Conservation (phyloP, 2,797 vertebrate species). For the Channallabes apus region DNA sequence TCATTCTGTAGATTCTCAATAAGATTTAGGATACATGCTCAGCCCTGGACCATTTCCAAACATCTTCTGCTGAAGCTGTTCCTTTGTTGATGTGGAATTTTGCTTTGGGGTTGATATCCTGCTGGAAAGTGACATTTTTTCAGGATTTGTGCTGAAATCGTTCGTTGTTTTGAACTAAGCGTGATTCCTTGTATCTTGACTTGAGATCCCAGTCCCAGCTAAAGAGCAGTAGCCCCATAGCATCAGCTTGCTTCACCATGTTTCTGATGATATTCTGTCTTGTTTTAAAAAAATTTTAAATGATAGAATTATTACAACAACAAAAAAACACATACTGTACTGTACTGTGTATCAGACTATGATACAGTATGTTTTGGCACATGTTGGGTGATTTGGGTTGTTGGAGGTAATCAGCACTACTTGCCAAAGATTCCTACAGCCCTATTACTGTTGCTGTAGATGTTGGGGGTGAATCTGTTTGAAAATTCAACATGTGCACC, state of each 20-base stretch:
- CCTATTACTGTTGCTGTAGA: not conserved
- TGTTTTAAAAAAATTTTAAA: not conserved
- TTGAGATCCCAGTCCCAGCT: not conserved
- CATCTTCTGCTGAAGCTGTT: not conserved
- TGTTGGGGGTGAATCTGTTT: not conserved
- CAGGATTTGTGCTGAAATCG: not conserved
- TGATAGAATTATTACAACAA: not conserved
- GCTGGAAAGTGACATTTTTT: not conserved
- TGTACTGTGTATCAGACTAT: not conserved
- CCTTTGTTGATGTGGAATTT: not conserved
- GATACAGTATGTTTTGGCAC: not conserved
- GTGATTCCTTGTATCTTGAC: not conserved
- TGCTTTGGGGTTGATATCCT: not conserved
- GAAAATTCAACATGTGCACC: too few relatives aligned
- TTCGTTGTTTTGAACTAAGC: not conserved
- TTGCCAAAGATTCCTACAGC: not conserved
- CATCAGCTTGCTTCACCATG: not conserved
- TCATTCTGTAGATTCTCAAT: not conserved
- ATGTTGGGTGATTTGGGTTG: too few relatives aligned
- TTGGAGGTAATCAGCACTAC: not conserved
- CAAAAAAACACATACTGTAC: not conserved
- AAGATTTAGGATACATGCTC: not conserved
- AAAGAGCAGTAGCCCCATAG: not conserved
- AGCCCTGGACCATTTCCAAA: not conserved
- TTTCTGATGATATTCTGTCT: not conserved